phyloP scores from a whole-genome alignment of 2,888 invertebrate genomes.

The Callyntrura sp. region DNA sequence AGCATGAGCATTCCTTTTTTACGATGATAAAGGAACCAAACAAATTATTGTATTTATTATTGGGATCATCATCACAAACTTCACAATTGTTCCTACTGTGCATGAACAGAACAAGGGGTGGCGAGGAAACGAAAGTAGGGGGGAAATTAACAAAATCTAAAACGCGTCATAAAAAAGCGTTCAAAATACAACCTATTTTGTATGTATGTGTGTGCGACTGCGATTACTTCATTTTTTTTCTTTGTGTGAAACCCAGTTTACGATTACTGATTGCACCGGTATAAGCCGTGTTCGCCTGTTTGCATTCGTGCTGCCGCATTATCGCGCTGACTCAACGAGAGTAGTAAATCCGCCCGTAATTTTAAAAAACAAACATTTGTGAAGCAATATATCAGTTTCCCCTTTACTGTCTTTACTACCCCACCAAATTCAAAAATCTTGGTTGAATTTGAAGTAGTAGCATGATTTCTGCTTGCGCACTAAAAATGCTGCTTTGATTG shows the following conservation, averaged over 20 bases:
- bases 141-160: too few species aligned
- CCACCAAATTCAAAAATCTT: too few species aligned
- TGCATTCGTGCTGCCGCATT: constrained; percentile 41
- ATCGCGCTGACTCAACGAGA: constrained; percentile 65
- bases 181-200: not conserved
- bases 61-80: too few species aligned
- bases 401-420: not conserved
- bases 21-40: constrained; percentile 7
- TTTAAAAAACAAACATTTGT: constrained; percentile 58
- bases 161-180: too few species aligned
- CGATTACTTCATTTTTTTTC: constrained; percentile 18
- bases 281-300: not conserved
- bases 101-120: not conserved
- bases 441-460: too few species aligned
- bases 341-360: constrained; percentile 47
- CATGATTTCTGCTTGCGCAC: too few species aligned
- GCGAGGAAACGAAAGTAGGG: too few species aligned
- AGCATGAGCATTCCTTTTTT: not conserved
- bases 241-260: constrained; percentile 17
- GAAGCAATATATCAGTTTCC: not conserved
- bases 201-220: not conserved
- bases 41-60: constrained; percentile 28
- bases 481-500: too few species aligned
- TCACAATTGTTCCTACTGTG: too few species aligned
- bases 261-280: too few species aligned